These are phyloP conservation scores for Drosophila asahinai DNA, from an alignment of 1,140 invertebrate genomes.

Conservation along the genomic window DNA sequence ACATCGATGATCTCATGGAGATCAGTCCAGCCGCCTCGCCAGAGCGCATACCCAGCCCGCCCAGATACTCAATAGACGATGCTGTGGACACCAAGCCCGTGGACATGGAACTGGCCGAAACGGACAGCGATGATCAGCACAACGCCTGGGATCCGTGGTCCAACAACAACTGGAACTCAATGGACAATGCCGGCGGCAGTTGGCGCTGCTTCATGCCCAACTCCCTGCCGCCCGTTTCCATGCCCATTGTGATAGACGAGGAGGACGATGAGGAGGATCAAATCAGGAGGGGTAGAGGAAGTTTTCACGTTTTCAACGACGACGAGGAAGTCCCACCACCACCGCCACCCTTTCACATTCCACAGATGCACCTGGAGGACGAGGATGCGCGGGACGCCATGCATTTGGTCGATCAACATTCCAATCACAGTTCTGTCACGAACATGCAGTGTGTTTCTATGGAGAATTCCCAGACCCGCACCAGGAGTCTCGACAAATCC, in stretches of 20 bases:
- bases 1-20: constrained; percentile 77
- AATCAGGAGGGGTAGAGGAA: background rate
- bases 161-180: constrained; percentile 42
- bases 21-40: constrained; percentile 80
- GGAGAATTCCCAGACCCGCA: constrained; percentile 61
- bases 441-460: constrained; percentile 72
- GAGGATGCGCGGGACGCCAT: constrained; percentile 69
- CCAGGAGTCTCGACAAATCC: constrained; percentile 18
- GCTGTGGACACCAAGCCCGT: constrained; percentile 67
- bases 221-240: constrained; percentile 52
- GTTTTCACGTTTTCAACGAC: constrained; percentile 4
- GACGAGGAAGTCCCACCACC: constrained; percentile 70
- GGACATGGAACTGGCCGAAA: constrained; percentile 81
- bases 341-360: constrained; percentile 69
- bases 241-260: constrained; percentile 70
- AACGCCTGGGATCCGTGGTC: constrained; percentile 45
- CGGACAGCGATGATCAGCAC: constrained; percentile 72
- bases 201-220: constrained; percentile 62
- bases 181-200: constrained; percentile 39
- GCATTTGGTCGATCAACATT: constrained; percentile 55
- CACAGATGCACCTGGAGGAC: constrained; percentile 58
- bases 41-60: constrained; percentile 48
- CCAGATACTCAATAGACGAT: constrained; percentile 18
- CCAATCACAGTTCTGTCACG: constrained; percentile 40
- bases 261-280: constrained; percentile 52